Conservation (phyloP, 2,797 vertebrate species). For the Crenuchus spilurus region DNA sequence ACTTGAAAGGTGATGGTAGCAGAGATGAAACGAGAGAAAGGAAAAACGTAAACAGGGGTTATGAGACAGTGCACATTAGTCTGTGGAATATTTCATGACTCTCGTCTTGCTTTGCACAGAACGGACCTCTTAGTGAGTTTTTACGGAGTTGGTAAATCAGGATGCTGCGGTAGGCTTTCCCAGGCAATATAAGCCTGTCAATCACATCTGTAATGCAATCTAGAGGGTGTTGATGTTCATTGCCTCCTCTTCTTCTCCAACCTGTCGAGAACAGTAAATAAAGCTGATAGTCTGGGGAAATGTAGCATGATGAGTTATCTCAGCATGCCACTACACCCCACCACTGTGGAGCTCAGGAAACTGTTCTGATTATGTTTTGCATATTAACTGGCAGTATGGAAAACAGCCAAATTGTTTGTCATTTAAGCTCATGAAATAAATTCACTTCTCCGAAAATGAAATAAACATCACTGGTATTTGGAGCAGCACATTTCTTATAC, state of each 20-base stretch:
- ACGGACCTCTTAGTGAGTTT: constrained; percentile 55
- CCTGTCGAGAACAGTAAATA: constrained; percentile 68
- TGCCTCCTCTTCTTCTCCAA: constrained; percentile 51
- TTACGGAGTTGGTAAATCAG: constrained; percentile 60
- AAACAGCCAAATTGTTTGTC: constrained; percentile 64
- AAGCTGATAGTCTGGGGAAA: constrained; percentile 71
- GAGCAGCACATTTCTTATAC: constrained; percentile 55
- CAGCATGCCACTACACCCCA: constrained; percentile 1
- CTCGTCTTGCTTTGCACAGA: constrained; percentile 33
- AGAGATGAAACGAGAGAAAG: constrained; percentile 1
- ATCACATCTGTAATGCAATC: constrained; percentile 67
- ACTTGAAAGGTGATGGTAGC: constrained; percentile 62
- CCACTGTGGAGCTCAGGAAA: constrained; percentile 57
- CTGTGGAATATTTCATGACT: constrained; percentile 34
- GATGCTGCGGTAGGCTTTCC: constrained; percentile 54
- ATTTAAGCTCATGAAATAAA: constrained; percentile 72
- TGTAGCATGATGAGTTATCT: constrained; percentile 71
- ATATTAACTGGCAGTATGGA: constrained; percentile 55
- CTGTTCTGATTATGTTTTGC: constrained; percentile 65
- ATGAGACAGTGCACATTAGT: constrained; percentile 20
- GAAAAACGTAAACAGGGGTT: constrained; percentile 1
- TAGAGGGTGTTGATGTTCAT: constrained; percentile 59
- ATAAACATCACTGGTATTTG: constrained; percentile 57
- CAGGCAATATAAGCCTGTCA: constrained; percentile 63
- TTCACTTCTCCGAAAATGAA: constrained; percentile 51